Percentiles rank a stretch among this genome's conserved stretches.
phyloP scores from a whole-genome alignment of 1,140 invertebrate species.

The Pachyrhynchus sulphureomaculatus region DNA sequence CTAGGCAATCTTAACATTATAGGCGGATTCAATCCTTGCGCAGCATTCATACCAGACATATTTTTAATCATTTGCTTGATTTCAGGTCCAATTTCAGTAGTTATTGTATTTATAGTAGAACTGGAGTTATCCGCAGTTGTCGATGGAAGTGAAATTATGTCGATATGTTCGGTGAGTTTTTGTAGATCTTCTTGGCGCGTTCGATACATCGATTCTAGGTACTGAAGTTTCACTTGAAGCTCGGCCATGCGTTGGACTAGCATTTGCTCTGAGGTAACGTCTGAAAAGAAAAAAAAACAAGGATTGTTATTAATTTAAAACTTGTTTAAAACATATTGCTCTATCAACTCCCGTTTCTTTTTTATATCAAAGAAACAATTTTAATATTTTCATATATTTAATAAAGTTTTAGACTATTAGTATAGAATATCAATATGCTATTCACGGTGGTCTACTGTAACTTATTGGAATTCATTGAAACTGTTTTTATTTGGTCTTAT shows the following conservation, averaged over 20 bases:
- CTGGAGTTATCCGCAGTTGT: slow-evolving; percentile 46
- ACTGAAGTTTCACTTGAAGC: slow-evolving; percentile 68
- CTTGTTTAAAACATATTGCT: too few species aligned
- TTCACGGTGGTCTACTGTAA: too few species aligned
- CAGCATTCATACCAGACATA: slow-evolving; percentile 52
- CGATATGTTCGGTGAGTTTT: slow-evolving; percentile 63
- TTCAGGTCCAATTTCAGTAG: slow-evolving; percentile 55
- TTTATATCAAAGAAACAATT: too few species aligned
- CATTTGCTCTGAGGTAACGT: slow-evolving; percentile 64
- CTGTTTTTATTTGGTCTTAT: too few species aligned
- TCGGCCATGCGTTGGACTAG: slow-evolving; percentile 69
- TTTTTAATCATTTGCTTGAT: slow-evolving; percentile 55
- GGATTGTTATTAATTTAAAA: not conserved
- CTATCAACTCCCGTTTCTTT: too few species aligned
- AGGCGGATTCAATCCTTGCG: slow-evolving; percentile 48
- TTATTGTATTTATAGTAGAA: slow-evolving; percentile 23
- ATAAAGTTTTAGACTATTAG: too few species aligned
- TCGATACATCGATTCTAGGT: slow-evolving; percentile 70
- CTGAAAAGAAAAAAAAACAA: slow-evolving; percentile 44
- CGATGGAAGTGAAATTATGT: slow-evolving; percentile 51
- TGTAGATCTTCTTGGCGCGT: slow-evolving; percentile 70
- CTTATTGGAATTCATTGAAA: too few species aligned
- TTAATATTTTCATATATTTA: too few species aligned
- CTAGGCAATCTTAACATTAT: slow-evolving; percentile 67
- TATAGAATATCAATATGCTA: too few species aligned